A percentile compares a stretch with the other conserved stretches of the same genome.
phyloP scores from a whole-genome alignment of 2,797 vertebrate species.

The Avahi laniger region DNA sequence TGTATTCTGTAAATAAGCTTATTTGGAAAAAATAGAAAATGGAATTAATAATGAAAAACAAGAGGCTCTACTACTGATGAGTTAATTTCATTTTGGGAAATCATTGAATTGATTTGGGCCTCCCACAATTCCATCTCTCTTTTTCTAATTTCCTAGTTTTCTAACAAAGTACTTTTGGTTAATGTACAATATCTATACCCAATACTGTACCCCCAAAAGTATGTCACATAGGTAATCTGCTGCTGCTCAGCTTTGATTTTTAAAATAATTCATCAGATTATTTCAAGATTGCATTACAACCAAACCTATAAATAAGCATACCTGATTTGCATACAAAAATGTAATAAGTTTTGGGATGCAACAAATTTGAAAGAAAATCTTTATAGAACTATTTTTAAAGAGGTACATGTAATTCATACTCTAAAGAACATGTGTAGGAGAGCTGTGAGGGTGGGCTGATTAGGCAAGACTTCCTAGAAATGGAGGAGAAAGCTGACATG shows the following conservation, averaged over 20 bases:
- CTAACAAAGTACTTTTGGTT: neutral
- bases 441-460: neutral
- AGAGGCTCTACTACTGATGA: neutral
- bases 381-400: neutral
- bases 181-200: neutral
- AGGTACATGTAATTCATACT: neutral
- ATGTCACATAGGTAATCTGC: neutral
- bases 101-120: neutral
- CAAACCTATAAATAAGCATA: neutral
- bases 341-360: neutral
- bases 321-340: neutral
- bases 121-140: neutral
- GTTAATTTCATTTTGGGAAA: neutral
- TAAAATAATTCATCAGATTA: neutral
- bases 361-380: neutral
- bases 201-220: neutral
- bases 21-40: neutral
- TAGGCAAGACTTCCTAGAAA: neutral
- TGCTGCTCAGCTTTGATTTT: neutral
- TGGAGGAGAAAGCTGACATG: neutral
- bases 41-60: neutral
- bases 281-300: neutral
- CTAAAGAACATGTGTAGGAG: neutral
- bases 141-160: neutral
- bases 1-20: neutral